Base-by-base conservation (phyloP, 2,888 invertebrate species). In the Neocrepidodera transversa region DNA sequence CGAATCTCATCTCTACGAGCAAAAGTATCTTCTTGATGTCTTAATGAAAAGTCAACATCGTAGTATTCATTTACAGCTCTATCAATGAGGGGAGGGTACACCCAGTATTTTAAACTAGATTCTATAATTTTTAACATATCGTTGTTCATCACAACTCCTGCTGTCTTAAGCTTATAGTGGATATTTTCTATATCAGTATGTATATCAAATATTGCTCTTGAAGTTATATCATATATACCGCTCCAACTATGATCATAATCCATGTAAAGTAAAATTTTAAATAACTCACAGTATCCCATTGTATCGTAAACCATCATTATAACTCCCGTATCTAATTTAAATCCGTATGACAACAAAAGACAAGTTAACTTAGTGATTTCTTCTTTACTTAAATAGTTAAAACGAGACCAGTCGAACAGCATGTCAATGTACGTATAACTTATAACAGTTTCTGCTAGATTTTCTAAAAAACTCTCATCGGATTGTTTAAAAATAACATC, bases 261-360 rank as follows among this genome's bases (percentile, higher is more conserved):
- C 60, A 68, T 66, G 23, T 64, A 67, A 8, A 70, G 57, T 18
- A 66, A 57, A 11, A 64, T 49, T 40, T 56, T 59, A 2, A 68
- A 54, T 6, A 68, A 42, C 11, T 66, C 63, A 47, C 62, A 63
- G 13, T 60, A 62, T 10, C 65, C 65, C 42, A 51, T 68, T 23
- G 58, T 38, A 10, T 23, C 47, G 43, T 55, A 66, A 16, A 67
- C 50, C 42, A 28, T 40, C 30, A 55, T 16, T 32, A 69, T 57
- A 42, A 59, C 54, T 28, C 38, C 52, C 13, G 43, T 45, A 14
- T 30, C 56, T 20, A 65, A 13, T 13, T 23, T 18, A 52, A 65
- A 61, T 3, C 63, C 67, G 43, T 66, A 28, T 18, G 38, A 43
- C 16, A 66, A 42, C 20, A 68, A 66, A 1, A 66, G 17, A 58